Conservation (phyloP, 2,888 invertebrate species). For the Eupithecia dodoneata region DNA sequence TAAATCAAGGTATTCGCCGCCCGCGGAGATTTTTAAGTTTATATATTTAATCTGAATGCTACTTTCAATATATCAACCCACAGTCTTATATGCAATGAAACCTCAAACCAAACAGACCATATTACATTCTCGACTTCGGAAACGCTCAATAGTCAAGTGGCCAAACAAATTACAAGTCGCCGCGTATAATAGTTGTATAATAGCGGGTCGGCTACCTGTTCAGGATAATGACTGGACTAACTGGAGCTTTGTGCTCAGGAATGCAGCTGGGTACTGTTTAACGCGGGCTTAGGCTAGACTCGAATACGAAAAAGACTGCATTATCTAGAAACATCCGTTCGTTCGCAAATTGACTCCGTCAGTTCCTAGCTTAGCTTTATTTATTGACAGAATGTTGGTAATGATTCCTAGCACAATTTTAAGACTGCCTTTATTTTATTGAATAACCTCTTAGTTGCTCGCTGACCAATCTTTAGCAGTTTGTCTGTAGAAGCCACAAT, state of each 20-base stretch:
- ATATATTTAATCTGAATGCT: neutral
- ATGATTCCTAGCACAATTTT: neutral
- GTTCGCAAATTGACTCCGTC: neutral
- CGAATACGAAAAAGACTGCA: slow-evolving; percentile 2
- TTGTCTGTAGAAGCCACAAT: neutral
- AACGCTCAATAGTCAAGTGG: slow-evolving; percentile 2
- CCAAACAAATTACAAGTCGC: slow-evolving; percentile 60
- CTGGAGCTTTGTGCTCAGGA: slow-evolving; percentile 65
- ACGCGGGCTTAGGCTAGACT: neutral
- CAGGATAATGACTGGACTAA: slow-evolving; percentile 71
- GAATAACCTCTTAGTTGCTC: neutral
- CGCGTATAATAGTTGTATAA: slow-evolving; percentile 50
- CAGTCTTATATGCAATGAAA: neutral
- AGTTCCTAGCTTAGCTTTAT: neutral
- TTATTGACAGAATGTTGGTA: neutral
- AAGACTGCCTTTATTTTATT: too few relatives aligned
- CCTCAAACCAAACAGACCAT: neutral
- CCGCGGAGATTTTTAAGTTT: neutral
- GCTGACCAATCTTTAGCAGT: neutral
- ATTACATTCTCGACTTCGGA: neutral
- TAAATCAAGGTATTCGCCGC: neutral
- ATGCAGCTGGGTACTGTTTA: slow-evolving; percentile 47
- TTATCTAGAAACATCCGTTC: neutral
- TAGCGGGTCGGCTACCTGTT: slow-evolving; percentile 62
- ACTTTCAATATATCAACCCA: neutral